Percentiles rank a stretch among this genome's conserved stretches.
phyloP scores from a whole-genome alignment of 1,140 invertebrate genomes.

The Berghia stephanieae region DNA sequence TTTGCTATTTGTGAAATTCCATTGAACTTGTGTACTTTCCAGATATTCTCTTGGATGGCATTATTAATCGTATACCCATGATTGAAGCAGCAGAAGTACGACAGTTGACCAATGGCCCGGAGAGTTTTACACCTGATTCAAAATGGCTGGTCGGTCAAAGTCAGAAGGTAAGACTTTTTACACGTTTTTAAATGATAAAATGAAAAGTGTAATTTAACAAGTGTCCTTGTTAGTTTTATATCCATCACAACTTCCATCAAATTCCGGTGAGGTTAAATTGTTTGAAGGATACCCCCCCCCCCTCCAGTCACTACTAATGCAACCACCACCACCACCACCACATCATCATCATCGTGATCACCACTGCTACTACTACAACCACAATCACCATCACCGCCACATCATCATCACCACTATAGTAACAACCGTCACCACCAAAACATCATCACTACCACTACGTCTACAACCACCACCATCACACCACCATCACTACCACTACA shows the following conservation, averaged over 20 bases:
- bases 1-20: background rate
- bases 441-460: no score
- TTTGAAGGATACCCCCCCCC: background rate
- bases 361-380: no score
- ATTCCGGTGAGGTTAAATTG: background rate
- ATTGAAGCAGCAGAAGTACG: conserved; percentile 77
- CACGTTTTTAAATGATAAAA: background rate
- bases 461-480: no score
- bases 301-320: background rate
- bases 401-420: no score
- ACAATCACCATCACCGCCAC: no score
- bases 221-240: background rate
- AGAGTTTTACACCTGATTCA: conserved; percentile 89
- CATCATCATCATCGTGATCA: no score
- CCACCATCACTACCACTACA: no score
- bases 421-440: no score
- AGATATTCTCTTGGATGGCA: conserved; percentile 83
- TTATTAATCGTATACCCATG: conserved; percentile 83
- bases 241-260: background rate
- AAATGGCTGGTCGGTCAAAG: conserved; percentile 82
- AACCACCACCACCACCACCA: no score
- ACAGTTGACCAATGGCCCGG: conserved; percentile 85
- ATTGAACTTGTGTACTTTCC: conserved; percentile 21
- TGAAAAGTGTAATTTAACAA: background rate
- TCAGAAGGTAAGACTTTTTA: conserved; percentile 76